Evolutionary conservation across 2,797 vertebrate species (phyloP), one percentile per base, ranked within the genome.

Genomic region (Fundulus diaphanus): DNA sequence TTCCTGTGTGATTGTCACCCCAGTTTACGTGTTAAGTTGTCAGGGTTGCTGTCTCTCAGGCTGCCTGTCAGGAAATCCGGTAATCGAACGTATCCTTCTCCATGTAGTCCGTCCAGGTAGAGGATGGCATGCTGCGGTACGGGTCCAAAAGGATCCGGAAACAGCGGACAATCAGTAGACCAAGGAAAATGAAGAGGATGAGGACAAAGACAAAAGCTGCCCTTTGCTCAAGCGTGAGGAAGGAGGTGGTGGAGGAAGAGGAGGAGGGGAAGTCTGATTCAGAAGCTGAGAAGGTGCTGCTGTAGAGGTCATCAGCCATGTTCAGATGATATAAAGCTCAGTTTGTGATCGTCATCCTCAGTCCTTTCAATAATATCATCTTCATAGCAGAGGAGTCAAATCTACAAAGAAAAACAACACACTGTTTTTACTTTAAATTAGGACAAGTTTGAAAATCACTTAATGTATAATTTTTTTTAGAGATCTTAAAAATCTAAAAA

Each of bases 91-190:
- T 94, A 85, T 96, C 95, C 82, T 96, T 96, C 82, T 96, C 95
- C 95, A 96, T 94, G 91, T 96, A 95, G 89, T 96, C 95, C 0
- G 95, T 95, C 95, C 96, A 96, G 35, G 94, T 96, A 76, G 95
- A 95, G 56, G 95, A 93, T 0, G 96, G 95, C 95, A 96, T 96
- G 89, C 95, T 96, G 8, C 94, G 94, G 84, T 96, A 96, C 2
- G 95, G 96, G 84, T 96, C 96, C 74, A 96, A 86, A 1, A 96
- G 94, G 87, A 96, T 96, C 61, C 95, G 92, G 88, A 95, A 96
- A 73, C 95, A 96, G 33, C 95, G 95, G 16, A 96, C 92, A 1
- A 96, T 95, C 77, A 96, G 92, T 59, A 96, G 85, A 27, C 95
- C 95, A 74, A 96, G 83, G 88, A 96, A 95, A 81, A 96, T 88